These are phyloP conservation scores for Scopus umbretta DNA, from an alignment of 2,113 vertebrate genomes.

Conservation along the genomic window DNA sequence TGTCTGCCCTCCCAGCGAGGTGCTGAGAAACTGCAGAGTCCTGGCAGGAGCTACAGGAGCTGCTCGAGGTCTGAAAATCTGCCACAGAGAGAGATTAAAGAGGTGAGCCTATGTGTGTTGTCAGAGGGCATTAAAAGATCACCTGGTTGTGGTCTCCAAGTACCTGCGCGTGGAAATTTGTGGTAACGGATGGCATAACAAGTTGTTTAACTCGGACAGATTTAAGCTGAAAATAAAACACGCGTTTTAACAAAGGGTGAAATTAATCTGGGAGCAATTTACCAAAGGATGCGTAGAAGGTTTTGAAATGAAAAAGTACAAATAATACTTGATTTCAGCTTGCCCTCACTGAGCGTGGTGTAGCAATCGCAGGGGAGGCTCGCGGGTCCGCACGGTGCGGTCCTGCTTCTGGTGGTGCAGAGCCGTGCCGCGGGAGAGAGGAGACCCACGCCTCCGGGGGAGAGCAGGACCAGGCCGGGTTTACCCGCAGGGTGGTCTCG, in stretches of 20 bases:
- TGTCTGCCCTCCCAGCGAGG: not conserved
- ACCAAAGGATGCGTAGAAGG: fast-evolving
- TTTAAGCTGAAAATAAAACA: not conserved
- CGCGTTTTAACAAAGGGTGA: not conserved
- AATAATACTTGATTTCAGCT: not conserved
- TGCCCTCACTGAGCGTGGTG: not conserved
- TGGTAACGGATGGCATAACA: not conserved
- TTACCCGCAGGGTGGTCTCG: fast-evolving
- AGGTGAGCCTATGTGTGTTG: not conserved
- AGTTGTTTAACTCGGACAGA: not conserved
- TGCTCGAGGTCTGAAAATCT: not conserved
- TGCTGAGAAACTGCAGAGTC: not conserved
- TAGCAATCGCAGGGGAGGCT: not conserved
- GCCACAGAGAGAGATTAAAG: not conserved
- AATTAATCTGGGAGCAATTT: not conserved
- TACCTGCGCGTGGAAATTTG: not conserved
- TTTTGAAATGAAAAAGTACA: not conserved
- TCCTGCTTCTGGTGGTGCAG: not conserved
- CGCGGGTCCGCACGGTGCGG: fast-evolving
- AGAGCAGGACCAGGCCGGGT: too few relatives aligned
- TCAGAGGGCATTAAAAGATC: not conserved
- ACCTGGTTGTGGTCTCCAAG: not conserved
- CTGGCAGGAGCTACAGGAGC: not conserved
- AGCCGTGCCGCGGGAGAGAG: not conserved
- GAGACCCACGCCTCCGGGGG: too few relatives aligned